A percentile compares a stretch with the other conserved stretches of the same genome.
Evolutionary conservation across 2,113 vertebrate genomes (phyloP).

Genomic region (Psephotus haematonotus): DNA sequence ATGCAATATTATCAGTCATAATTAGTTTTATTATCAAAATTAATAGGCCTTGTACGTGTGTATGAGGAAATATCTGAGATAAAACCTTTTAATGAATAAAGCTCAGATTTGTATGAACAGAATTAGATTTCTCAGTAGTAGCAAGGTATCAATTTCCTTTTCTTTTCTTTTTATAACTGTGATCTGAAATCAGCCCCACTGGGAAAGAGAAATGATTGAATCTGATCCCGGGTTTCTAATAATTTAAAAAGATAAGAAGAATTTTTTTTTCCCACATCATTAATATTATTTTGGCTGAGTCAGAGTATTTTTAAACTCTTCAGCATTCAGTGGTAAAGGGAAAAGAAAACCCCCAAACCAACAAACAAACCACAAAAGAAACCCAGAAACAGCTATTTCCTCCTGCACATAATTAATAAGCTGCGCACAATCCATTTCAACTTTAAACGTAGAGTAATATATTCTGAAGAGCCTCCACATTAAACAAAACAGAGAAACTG

Average conservation of each 20-base stretch:
- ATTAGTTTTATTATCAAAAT: conserved; percentile 18
- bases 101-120: neutral
- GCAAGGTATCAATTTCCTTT: neutral
- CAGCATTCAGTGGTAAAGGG: neutral
- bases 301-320: neutral
- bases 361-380: neutral
- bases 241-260: neutral
- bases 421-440: neutral
- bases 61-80: neutral
- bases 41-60: neutral
- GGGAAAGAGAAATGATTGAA: neutral
- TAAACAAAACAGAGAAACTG: neutral
- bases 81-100: neutral
- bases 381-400: neutral
- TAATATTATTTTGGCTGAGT: neutral
- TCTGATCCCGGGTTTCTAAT: neutral
- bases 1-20: neutral
- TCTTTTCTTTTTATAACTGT: neutral
- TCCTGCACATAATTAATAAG: neutral
- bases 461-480: neutral
- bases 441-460: neutral
- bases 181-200: neutral
- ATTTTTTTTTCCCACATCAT: neutral
- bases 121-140: neutral
- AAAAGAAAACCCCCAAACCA: neutral